phyloP scores from a whole-genome alignment of 2,888 invertebrate genomes.

The Suillia variegata region DNA sequence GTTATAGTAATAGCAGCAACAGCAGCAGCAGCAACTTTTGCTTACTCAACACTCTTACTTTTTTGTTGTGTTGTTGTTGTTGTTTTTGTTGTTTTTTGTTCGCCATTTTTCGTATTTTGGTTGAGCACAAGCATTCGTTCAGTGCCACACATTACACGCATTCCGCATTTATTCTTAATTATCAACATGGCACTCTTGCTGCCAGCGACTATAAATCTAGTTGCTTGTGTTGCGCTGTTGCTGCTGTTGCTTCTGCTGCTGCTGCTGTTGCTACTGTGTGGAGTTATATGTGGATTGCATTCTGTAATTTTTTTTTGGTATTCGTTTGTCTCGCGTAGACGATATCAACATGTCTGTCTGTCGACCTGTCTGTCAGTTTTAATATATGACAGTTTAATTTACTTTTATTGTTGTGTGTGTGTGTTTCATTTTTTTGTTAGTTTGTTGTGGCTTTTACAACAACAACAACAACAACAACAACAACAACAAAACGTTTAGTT shows the following conservation, averaged over 20 bases:
- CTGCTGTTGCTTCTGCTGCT: too few relatives aligned
- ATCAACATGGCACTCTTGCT: slow-evolving; percentile 36
- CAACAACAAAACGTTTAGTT: too few relatives aligned
- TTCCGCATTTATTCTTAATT: slow-evolving; percentile 51
- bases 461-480: too few relatives aligned
- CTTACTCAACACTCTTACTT: slow-evolving; percentile 43
- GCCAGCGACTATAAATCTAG: slow-evolving; percentile 20
- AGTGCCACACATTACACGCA: slow-evolving; percentile 31
- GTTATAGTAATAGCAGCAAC: background rate
- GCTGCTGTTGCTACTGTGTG: too few relatives aligned
- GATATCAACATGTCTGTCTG: background rate
- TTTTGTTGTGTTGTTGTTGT: slow-evolving; percentile 21
- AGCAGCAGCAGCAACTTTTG: slow-evolving; percentile 31
- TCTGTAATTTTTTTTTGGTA: background rate
- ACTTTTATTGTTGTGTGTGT: slow-evolving; percentile 44
- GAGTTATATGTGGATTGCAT: slow-evolving; percentile 4
- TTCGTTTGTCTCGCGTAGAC: background rate
- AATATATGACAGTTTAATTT: slow-evolving; percentile 55
- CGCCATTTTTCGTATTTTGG: slow-evolving; percentile 9
- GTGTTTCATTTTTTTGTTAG: background rate
- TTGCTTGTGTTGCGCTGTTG: too few relatives aligned
- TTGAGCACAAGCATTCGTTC: background rate
- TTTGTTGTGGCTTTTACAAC: too few relatives aligned
- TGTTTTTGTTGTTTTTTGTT: slow-evolving; percentile 6
- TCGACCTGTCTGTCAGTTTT: slow-evolving; percentile 28